A percentile compares a stretch with the other conserved stretches of the same genome.
Conservation (phyloP, 2,797 vertebrate species). For the Zenarchopterus dispar region DNA sequence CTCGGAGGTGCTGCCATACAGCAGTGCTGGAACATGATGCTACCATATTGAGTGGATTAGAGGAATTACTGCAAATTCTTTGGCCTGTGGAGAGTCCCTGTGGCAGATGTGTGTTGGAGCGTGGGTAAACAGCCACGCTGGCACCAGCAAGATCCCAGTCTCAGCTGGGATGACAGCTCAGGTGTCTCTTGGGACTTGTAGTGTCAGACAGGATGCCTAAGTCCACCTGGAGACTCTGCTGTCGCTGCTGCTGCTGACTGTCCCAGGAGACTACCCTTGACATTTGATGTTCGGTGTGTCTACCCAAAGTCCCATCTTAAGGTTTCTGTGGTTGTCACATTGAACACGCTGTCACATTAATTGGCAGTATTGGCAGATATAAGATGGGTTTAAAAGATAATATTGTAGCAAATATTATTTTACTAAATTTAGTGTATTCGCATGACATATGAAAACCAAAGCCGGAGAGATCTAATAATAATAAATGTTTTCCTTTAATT, state of each 20-base stretch:
- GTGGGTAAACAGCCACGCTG: conserved; percentile 80
- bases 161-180: conserved; percentile 78
- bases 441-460: neutral
- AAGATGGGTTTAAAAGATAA: conserved; percentile 21
- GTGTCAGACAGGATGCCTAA: conserved; percentile 70
- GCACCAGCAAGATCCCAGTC: conserved; percentile 63
- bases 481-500: conserved; percentile 20
- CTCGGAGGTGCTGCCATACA: conserved; percentile 60
- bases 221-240: conserved; percentile 74
- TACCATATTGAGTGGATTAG: conserved; percentile 83
- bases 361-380: conserved; percentile 33
- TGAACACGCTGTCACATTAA: conserved; percentile 41
- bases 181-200: conserved; percentile 73
- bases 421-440: neutral
- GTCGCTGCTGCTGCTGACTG: conserved; percentile 46
- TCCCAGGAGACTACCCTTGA: conserved; percentile 52
- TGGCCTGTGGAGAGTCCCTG: conserved; percentile 68
- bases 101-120: conserved; percentile 79
- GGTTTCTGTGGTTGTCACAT: conserved; percentile 45
- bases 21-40: conserved; percentile 55
- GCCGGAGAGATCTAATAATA: neutral
- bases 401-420: neutral
- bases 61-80: conserved; percentile 76
- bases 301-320: conserved; percentile 48
- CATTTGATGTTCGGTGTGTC: conserved; percentile 66